A percentile compares a stretch with the other conserved stretches of the same genome.
Evolutionary conservation across 2,888 invertebrate genomes (phyloP).

Genomic region (Meandrusa payeni): DNA sequence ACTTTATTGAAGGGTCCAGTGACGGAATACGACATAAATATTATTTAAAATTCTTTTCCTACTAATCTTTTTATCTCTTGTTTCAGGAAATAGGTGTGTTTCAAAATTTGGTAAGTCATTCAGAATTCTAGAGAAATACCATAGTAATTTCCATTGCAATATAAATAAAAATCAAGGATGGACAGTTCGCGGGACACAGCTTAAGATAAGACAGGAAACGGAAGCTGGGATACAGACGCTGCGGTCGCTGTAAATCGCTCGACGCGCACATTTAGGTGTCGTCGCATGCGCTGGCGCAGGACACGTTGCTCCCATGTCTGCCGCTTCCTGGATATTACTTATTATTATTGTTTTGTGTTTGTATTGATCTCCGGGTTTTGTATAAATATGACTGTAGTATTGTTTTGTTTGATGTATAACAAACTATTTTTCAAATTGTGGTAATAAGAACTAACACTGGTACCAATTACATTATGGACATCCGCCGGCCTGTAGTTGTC

Average conservation of each 20-base stretch:
- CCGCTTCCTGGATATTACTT: slow-evolving; percentile 23
- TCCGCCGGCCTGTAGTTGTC: no score
- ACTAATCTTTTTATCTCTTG: slow-evolving; percentile 8
- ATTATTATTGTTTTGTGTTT: neutral
- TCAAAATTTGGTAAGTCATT: slow-evolving; percentile 11
- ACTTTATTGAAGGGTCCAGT: no score
- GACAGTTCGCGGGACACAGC: neutral
- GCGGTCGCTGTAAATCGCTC: slow-evolving; percentile 54
- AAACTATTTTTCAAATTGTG: no score
- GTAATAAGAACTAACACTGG: no score
- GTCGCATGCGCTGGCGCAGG: slow-evolving; percentile 39
- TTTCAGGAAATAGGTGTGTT: slow-evolving; percentile 5
- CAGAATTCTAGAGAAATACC: neutral
- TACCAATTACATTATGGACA: no score
- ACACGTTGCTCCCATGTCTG: slow-evolving; percentile 35
- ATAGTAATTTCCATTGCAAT: neutral
- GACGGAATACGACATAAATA: no score
- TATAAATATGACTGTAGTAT: no score
- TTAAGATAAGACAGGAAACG: slow-evolving; percentile 38
- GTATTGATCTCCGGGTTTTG: no score
- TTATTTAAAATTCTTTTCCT: no score
- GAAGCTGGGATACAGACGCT: slow-evolving; percentile 35
- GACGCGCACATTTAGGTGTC: slow-evolving; percentile 58
- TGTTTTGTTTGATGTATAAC: no score
- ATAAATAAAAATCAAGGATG: neutral